These are phyloP conservation scores for Tipula lateralis DNA, from an alignment of 2,888 invertebrate genomes.

Conservation along the genomic window DNA sequence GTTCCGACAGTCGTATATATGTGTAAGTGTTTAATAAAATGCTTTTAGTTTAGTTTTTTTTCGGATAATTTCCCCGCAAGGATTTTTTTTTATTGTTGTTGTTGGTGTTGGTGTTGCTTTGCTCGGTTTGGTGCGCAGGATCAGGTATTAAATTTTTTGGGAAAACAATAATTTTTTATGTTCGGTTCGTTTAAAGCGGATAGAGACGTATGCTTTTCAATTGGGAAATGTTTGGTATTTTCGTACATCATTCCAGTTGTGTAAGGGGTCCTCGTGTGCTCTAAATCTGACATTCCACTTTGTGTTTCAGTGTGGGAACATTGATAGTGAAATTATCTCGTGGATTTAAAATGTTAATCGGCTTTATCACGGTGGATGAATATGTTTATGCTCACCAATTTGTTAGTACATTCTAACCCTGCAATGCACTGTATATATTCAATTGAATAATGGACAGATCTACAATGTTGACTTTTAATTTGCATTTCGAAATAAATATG, in stretches of 20 bases:
- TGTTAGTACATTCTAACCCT: neutral
- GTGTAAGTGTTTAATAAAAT: neutral
- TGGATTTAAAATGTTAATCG: neutral
- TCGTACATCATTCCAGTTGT: neutral
- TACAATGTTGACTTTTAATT: neutral
- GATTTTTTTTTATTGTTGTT: neutral
- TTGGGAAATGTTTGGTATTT: neutral
- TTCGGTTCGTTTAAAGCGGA: neutral
- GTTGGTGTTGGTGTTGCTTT: no score
- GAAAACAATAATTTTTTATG: neutral
- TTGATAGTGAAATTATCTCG: neutral
- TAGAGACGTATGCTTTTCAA: neutral
- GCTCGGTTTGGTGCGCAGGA: neutral
- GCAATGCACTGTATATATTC: neutral
- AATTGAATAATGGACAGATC: no score
- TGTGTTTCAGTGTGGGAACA: neutral
- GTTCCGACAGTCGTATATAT: neutral
- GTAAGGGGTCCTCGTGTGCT: neutral
- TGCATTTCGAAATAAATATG: neutral
- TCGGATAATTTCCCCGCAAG: neutral
- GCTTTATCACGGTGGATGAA: neutral
- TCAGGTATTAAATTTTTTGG: neutral
- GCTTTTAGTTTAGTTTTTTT: neutral
- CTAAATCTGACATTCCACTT: neutral
- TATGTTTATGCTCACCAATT: neutral